These are phyloP conservation scores for Clostera curtula DNA, from an alignment of 2,888 invertebrate species.

Conservation along the genomic window DNA sequence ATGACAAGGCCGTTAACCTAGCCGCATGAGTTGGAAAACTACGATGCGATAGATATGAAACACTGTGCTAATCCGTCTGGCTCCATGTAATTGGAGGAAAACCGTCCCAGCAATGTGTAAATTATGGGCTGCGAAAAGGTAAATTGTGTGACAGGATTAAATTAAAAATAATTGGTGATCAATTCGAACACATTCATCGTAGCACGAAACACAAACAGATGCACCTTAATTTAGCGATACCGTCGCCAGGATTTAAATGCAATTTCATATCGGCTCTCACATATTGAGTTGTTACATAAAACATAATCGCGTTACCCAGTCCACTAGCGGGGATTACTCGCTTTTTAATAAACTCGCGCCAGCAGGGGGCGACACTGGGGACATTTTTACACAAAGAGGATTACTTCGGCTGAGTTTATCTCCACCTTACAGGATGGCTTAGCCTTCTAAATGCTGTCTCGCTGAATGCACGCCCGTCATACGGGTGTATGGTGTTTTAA, in stretches of 20 bases:
- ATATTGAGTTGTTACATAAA: slow-evolving; percentile 68
- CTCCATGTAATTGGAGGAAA: no score
- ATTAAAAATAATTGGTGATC: no score
- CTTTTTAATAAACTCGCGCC: slow-evolving; percentile 71
- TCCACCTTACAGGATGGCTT: slow-evolving; percentile 70
- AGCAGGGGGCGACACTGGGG: slow-evolving; percentile 60
- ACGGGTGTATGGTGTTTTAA: slow-evolving; percentile 17
- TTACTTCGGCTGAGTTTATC: slow-evolving; percentile 71
- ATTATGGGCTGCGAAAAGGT: no score
- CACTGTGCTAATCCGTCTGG: no score
- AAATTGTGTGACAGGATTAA: no score
- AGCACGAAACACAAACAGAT: no score
- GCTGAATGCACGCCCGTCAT: slow-evolving; percentile 56
- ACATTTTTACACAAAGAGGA: slow-evolving; percentile 74
- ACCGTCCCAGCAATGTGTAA: no score
- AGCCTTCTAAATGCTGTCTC: slow-evolving; percentile 62
- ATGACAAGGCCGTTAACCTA: no score
- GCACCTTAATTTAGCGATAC: slow-evolving; percentile 27
- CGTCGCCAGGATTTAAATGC: slow-evolving; percentile 62
- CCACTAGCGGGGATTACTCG: slow-evolving; percentile 70
- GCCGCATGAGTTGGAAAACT: no score
- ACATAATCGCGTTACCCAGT: slow-evolving; percentile 71
- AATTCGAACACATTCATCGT: no score
- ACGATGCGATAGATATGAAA: no score
- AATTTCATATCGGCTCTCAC: slow-evolving; percentile 61